A percentile compares a stretch with the other conserved stretches of the same genome.
phyloP scores from a whole-genome alignment of 2,888 invertebrate genomes.

The Bugulina stolonifera region DNA sequence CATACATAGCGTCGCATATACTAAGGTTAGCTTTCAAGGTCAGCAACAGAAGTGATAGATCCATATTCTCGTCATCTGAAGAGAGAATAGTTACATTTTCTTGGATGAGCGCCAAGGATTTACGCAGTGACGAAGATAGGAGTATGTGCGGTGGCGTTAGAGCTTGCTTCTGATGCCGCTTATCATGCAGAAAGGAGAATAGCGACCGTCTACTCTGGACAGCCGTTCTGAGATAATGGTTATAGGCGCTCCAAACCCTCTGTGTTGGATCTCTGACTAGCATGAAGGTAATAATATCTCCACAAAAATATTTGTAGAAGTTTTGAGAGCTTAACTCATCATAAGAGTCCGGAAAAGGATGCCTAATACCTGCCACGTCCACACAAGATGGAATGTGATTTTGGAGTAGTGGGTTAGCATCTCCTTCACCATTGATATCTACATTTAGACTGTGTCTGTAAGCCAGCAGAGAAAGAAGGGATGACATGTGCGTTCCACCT shows the following conservation, averaged over 20 bases:
- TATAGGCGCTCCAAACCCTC: constrained; percentile 22
- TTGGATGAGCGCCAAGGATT: background rate
- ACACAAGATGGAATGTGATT: background rate
- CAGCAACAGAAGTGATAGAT: background rate
- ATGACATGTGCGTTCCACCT: background rate
- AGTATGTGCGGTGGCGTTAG: background rate
- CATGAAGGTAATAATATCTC: background rate
- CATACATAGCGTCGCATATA: constrained; percentile 6
- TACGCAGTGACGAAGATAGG: background rate
- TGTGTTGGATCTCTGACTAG: background rate
- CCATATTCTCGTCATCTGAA: background rate
- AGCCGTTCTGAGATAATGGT: background rate
- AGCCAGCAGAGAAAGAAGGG: background rate
- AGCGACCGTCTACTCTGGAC: background rate
- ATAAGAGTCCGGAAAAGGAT: background rate
- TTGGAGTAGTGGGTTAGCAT: background rate
- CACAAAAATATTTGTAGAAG: background rate
- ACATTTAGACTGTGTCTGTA: constrained; percentile 6
- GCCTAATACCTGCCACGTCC: constrained; percentile 1
- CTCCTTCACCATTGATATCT: background rate
- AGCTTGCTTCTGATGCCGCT: background rate
- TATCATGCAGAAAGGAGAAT: background rate
- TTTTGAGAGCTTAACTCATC: background rate
- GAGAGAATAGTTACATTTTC: background rate
- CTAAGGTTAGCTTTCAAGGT: background rate